These are phyloP conservation scores for Meiosimyza platycephala DNA, from an alignment of 2,888 invertebrate species.

Conservation along the genomic window DNA sequence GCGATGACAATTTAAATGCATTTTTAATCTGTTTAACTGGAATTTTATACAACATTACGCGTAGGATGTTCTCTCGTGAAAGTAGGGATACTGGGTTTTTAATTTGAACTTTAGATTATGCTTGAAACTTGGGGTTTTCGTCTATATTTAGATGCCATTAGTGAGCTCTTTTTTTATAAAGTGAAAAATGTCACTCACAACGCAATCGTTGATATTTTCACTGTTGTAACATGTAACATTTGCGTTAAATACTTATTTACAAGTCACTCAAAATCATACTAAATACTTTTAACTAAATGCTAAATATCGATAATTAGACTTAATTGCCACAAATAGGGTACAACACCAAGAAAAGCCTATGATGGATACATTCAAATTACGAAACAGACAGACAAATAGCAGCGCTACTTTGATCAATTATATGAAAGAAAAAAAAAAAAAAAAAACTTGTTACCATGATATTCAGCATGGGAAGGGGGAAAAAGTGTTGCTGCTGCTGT, in stretches of 20 bases:
- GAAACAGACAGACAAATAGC: neutral
- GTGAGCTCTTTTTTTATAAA: too few species aligned
- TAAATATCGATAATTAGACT: conserved; percentile 37
- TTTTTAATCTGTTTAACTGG: conserved; percentile 23
- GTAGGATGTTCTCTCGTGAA: too few species aligned
- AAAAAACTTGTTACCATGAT: conserved; percentile 53
- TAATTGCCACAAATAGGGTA: conserved; percentile 16
- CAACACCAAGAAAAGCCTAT: neutral
- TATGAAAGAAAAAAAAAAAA: conserved; percentile 31
- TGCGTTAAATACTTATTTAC: too few species aligned
- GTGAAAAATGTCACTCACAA: too few species aligned
- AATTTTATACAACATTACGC: too few species aligned
- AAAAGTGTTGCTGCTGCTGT: neutral
- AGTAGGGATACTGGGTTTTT: too few species aligned
- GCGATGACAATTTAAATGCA: conserved; percentile 22
- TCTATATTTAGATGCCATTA: too few species aligned
- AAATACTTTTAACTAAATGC: conserved; percentile 37
- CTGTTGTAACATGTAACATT: too few species aligned
- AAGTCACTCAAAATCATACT: too few species aligned
- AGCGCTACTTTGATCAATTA: conserved; percentile 57
- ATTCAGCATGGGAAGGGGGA: conserved; percentile 41
- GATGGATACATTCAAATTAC: neutral
- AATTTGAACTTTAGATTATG: too few species aligned
- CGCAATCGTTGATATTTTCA: too few species aligned
- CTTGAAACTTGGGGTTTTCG: too few species aligned